Base-by-base conservation (phyloP, 2,113 vertebrate species). In the Phaethon lepturus region DNA sequence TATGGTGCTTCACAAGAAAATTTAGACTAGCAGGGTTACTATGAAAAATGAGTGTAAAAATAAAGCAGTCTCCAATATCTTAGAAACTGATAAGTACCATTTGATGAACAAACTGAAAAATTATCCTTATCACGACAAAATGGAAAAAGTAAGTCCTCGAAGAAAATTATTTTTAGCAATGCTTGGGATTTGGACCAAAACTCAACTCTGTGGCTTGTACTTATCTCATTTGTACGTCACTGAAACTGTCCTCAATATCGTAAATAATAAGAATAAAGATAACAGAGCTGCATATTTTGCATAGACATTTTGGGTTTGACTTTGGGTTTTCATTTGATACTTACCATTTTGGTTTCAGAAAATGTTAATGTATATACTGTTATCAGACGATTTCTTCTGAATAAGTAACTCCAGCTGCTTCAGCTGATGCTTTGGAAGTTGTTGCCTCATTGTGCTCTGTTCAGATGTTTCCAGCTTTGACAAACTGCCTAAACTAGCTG, bases 361-460 rank as follows among this genome's bases (percentile, higher is more conserved):
- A 81, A 35, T 19, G 93, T 78, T 50, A 38, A 71, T 90, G 53
- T 68, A 47, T 56, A 15, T 55, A 45, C 40, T 2, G 24, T 35
- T 24, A 19, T 14, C 45, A 42, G 81, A 26, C 19, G 50, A 73
- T 80, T 74, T 33, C 84, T 44, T n/a, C 56, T 3, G 18, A 86
- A 26, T 25, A 53, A 56, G 47, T 19, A 26, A 71, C 79, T 92
- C 84, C 91, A 88, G 94, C 81, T 97, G 93, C 86, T 94, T 11
- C 58, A 2, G 53, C 24, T 77, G 92, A 53, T 84, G 93, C 78
- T 92, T 24, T 58, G 88, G 85, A 91, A 86, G 60, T 24, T 19
- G 71, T 17, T 42, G 35, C 77, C 82, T 93, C 7, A 13, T 26
- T 31, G 60, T 56, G 38, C 93, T 90, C 85, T 5, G 31, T 67